These are phyloP conservation scores for Nematostella vectensis DNA, from an alignment of 92 coral and sea anemone species.

Conservation along the genomic window DNA sequence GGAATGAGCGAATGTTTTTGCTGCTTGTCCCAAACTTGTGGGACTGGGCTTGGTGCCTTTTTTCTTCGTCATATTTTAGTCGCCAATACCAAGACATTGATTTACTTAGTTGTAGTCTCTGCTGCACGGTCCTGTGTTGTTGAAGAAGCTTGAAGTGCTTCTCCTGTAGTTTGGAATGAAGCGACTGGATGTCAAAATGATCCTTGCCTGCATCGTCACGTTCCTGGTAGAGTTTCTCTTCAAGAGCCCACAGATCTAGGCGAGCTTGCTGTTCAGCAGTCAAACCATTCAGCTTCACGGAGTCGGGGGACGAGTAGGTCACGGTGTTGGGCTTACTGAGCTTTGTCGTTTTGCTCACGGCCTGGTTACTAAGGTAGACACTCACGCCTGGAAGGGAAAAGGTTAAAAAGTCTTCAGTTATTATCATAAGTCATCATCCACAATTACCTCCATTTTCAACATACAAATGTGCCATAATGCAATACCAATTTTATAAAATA, in stretches of 20 bases:
- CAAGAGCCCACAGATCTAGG: conserved; percentile 30
- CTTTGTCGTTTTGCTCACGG: conserved; percentile 34
- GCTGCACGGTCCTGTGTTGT: conserved; percentile 46
- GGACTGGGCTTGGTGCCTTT: neutral
- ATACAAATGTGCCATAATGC: too few relatives aligned
- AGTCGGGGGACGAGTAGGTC: conserved; percentile 11
- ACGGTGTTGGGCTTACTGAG: conserved; percentile 17
- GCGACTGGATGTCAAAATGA: conserved; percentile 36
- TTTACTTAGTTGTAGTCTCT: conserved; percentile 70
- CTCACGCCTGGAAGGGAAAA: conserved; percentile 32
- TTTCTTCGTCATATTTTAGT: conserved; percentile 54
- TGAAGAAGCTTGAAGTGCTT: conserved; percentile 59
- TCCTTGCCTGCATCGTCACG: conserved; percentile 12
- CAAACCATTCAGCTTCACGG: conserved; percentile 23
- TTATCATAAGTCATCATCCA: too few relatives aligned
- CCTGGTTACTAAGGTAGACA: conserved; percentile 30
- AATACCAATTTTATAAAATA: too few relatives aligned
- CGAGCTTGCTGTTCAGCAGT: conserved; percentile 23
- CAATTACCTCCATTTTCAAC: too few relatives aligned
- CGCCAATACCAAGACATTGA: conserved; percentile 93
- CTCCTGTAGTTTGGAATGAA: conserved; percentile 56
- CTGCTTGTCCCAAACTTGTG: neutral
- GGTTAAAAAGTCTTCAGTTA: neutral
- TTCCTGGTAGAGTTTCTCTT: conserved; percentile 33
- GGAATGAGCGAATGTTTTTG: neutral